A percentile compares a stretch with the other conserved stretches of the same genome.
Conservation (phyloP, 2,797 vertebrate genomes). For the Falco columbarius region DNA sequence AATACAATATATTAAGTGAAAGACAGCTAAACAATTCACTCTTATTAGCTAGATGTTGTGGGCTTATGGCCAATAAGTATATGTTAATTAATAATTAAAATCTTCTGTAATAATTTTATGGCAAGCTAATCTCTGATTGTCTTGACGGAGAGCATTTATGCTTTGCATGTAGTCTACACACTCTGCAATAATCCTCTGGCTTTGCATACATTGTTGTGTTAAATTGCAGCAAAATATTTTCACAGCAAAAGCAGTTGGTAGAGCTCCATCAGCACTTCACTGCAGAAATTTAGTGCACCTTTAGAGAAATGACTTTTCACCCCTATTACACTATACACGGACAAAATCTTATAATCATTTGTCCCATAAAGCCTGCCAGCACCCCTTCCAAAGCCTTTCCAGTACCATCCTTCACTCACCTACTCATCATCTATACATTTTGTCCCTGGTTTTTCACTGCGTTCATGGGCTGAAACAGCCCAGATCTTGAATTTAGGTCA, state of each 20-base stretch:
- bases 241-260: neutral
- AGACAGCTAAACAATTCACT: neutral
- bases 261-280: neutral
- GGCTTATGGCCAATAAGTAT: neutral
- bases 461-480: neutral
- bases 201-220: neutral
- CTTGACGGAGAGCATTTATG: neutral
- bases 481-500: neutral
- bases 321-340: neutral
- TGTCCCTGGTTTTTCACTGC: neutral
- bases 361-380: neutral
- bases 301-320: neutral
- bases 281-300: neutral
- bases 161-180: neutral
- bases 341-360: neutral
- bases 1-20: neutral
- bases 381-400: neutral
- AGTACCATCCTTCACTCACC: neutral
- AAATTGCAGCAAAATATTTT: neutral
- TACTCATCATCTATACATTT: neutral
- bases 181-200: neutral
- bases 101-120: neutral
- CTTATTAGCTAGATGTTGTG: neutral
- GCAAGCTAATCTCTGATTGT: neutral
- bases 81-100: neutral